These are phyloP conservation scores for Suricata suricatta DNA, from an alignment of 2,113 vertebrate genomes.

Conservation along the genomic window DNA sequence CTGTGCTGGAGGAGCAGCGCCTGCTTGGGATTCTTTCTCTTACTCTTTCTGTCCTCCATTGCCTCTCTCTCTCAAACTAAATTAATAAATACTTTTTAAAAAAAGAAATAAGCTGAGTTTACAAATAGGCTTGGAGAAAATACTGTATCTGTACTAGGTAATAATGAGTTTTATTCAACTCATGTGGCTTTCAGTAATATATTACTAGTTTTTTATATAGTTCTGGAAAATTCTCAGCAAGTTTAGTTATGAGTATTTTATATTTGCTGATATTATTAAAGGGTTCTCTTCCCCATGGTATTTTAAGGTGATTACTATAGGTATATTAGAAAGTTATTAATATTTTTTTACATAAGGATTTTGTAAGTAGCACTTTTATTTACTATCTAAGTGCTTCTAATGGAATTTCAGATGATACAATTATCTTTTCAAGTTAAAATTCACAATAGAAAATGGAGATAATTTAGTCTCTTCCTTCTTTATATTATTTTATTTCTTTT, in stretches of 20 bases:
- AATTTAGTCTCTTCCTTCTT: neutral
- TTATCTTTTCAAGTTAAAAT: neutral
- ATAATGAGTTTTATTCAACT: neutral
- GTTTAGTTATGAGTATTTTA: neutral
- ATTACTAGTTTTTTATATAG: constrained; percentile 38
- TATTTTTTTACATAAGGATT: neutral
- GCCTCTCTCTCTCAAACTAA: too few species aligned
- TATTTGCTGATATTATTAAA: constrained; percentile 14
- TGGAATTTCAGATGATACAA: neutral
- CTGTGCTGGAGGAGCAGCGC: too few species aligned
- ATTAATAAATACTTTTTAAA: too few species aligned
- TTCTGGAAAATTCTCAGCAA: neutral
- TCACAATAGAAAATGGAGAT: neutral
- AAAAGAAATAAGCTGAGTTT: neutral
- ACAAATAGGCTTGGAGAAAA: neutral
- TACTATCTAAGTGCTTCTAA: neutral
- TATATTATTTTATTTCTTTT: neutral
- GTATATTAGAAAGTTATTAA: constrained; percentile 5
- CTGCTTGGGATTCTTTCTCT: too few species aligned
- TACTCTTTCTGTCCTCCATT: too few species aligned
- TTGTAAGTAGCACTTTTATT: neutral
- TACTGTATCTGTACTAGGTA: neutral
- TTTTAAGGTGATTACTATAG: constrained; percentile 21
- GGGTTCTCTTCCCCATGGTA: neutral
- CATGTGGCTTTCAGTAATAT: neutral